Conservation (phyloP, 2,888 invertebrate genomes). For the Lobophora halterata region DNA sequence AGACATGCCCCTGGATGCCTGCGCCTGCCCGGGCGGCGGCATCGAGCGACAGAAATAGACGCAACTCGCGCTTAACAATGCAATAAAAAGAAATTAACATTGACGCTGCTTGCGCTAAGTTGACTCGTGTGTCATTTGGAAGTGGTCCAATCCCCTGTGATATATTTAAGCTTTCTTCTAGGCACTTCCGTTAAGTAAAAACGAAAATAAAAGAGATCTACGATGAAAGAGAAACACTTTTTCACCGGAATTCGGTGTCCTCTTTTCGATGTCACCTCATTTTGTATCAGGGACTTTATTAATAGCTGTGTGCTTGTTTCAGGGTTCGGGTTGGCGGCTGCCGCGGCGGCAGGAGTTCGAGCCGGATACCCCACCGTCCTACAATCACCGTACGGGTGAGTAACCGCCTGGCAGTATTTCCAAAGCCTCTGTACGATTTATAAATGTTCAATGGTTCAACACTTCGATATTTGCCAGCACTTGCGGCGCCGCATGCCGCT, state of each 20-base stretch:
- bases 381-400: constrained; percentile 93
- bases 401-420: constrained; percentile 43
- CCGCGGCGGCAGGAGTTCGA: constrained; percentile 85
- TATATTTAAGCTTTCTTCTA: constrained; percentile 63
- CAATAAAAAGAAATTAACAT: constrained; percentile 81
- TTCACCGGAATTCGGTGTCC: constrained; percentile 41
- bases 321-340: constrained; percentile 72
- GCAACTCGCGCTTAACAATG: constrained; percentile 75
- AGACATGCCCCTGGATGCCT: constrained; percentile 67
- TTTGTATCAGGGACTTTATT: constrained; percentile 29
- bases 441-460: constrained; percentile 77
- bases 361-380: constrained; percentile 89
- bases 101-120: constrained; percentile 73
- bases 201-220: constrained; percentile 56
- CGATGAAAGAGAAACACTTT: constrained; percentile 60
- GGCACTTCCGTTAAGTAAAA: constrained; percentile 73
- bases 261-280: constrained; percentile 47
- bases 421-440: constrained; percentile 62
- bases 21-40: constrained; percentile 67
- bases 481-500: constrained; percentile 69
- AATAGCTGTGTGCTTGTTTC: constrained; percentile 53
- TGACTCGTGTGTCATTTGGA: constrained; percentile 78
- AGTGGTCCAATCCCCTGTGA: constrained; percentile 65
- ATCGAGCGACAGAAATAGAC: constrained; percentile 74
- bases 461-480: constrained; percentile 79